Evolutionary conservation across 2,113 vertebrate species (phyloP).

Genomic region (Crotalus helleri): DNA sequence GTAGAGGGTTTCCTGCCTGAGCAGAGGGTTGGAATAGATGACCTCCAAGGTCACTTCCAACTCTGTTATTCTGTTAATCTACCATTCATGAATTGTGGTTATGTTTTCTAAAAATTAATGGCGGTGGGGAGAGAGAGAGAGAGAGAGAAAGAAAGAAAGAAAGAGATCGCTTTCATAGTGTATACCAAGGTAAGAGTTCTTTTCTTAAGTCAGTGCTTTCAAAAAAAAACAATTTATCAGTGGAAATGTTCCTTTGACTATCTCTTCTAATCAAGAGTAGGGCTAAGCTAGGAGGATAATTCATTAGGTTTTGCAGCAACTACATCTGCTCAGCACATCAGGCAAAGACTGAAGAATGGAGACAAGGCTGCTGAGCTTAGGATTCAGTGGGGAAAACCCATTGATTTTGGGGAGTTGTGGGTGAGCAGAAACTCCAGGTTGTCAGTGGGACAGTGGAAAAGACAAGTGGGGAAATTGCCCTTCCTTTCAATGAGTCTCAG

Average conservation of each 20-base stretch:
- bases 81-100: background rate
- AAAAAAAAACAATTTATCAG: constrained; percentile 28
- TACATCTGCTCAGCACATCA: background rate
- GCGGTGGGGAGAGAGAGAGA: fast-evolving
- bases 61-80: too few species aligned
- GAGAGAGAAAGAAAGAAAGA: fast-evolving
- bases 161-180: background rate
- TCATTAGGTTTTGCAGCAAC: constrained; percentile 1
- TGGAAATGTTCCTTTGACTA: background rate
- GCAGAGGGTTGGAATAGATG: too few species aligned
- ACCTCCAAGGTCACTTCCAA: too few species aligned
- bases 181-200: constrained; percentile 4
- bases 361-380: constrained; percentile 28
- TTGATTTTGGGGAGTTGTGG: background rate
- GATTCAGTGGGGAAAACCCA: constrained; percentile 2
- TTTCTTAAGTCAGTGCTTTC: background rate
- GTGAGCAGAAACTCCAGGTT: background rate
- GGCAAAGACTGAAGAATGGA: constrained; percentile 12
- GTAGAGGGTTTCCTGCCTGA: too few species aligned
- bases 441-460: background rate
- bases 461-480: background rate
- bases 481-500: background rate
- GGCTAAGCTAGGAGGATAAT: constrained; percentile 10
- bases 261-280: constrained; percentile 19
- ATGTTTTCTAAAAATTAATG: background rate